Conservation (phyloP, 1,140 invertebrate genomes). For the Apocrypta bakeri region DNA sequence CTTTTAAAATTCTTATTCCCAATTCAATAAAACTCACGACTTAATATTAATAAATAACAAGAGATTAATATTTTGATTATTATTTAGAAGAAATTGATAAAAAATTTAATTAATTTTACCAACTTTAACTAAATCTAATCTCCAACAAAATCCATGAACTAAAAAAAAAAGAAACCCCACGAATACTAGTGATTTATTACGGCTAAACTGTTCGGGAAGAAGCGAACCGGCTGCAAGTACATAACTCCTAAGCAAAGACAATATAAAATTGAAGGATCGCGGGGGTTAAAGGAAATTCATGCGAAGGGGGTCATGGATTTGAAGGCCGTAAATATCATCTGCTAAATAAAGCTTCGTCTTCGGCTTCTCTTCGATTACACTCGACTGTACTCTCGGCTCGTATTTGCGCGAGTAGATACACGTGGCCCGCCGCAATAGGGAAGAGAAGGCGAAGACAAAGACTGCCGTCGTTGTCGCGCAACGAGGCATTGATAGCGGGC, state of each 20-base stretch:
- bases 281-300: constrained; percentile 47
- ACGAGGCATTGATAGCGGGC: constrained; percentile 60
- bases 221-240: constrained; percentile 33
- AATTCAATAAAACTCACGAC: no score
- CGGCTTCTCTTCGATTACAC: constrained; percentile 60
- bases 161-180: not conserved
- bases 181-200: constrained; percentile 39
- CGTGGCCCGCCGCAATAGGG: not conserved
- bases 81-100: no score
- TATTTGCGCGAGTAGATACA: constrained; percentile 1
- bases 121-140: no score
- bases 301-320: constrained; percentile 52
- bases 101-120: no score
- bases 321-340: constrained; percentile 69
- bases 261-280: constrained; percentile 58
- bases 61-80: no score
- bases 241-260: constrained; percentile 58
- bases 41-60: no score
- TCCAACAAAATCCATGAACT: no score
- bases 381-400: constrained; percentile 58
- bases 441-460: constrained; percentile 56
- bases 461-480: constrained; percentile 55
- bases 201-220: constrained; percentile 50
- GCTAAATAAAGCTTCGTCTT: constrained; percentile 65
- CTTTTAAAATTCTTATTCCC: no score